Conservation (phyloP, 1,140 invertebrate genomes). For the Dendroctonus valens region DNA sequence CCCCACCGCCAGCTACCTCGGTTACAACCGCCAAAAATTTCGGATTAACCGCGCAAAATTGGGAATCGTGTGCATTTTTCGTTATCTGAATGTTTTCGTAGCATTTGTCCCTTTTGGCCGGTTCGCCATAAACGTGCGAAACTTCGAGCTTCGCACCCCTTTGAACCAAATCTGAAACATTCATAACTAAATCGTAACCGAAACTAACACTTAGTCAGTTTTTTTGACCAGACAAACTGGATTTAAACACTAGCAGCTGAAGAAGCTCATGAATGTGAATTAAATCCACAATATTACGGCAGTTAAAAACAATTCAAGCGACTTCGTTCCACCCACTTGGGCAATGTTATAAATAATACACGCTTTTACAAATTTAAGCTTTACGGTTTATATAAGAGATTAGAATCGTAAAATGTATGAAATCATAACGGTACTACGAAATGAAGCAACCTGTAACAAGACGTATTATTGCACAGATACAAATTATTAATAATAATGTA, state of each 20-base stretch:
- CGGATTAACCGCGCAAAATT: slow-evolving; percentile 91
- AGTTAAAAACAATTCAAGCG: neutral
- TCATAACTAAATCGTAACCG: neutral
- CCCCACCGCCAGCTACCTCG: slow-evolving; percentile 90
- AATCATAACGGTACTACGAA: too few species aligned
- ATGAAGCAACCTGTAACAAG: too few species aligned
- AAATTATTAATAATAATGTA: too few species aligned
- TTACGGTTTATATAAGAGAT: too few species aligned
- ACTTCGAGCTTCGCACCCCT: slow-evolving; percentile 84
- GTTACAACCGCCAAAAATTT: slow-evolving; percentile 93
- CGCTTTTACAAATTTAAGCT: too few species aligned
- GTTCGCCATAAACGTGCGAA: slow-evolving; percentile 91
- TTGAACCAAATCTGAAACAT: slow-evolving; percentile 72
- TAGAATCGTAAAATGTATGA: too few species aligned
- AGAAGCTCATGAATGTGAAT: neutral
- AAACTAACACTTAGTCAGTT: too few species aligned
- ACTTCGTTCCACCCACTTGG: neutral
- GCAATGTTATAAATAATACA: slow-evolving; percentile 2
- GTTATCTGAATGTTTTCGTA: slow-evolving; percentile 94
- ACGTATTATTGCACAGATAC: too few species aligned
- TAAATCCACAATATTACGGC: neutral
- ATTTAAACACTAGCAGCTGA: too few species aligned
- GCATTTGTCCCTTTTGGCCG: slow-evolving; percentile 82
- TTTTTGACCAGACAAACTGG: neutral
- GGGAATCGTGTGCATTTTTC: slow-evolving; percentile 87